Evolutionary conservation across 2,113 vertebrate genomes (phyloP).

Genomic region (Lathamus discolor): DNA sequence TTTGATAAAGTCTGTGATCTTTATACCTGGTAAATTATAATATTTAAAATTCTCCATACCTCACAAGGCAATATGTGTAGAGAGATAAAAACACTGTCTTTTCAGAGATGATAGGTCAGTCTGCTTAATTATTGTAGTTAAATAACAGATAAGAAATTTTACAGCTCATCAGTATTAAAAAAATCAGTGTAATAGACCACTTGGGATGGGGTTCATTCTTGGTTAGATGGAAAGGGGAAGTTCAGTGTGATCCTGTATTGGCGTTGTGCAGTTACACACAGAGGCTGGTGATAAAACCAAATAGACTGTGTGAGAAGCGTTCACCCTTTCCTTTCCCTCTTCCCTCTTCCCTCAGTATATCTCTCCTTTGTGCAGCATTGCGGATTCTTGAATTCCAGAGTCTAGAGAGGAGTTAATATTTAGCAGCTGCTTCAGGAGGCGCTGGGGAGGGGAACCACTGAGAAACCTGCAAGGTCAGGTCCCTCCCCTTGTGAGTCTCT

Average conservation of each 20-base stretch:
- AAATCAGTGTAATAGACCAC: background rate
- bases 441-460: background rate
- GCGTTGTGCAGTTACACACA: background rate
- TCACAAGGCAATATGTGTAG: background rate
- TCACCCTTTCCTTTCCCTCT: background rate
- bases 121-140: background rate
- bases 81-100: background rate
- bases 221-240: background rate
- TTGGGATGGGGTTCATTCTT: background rate
- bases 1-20: background rate
- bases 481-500: rapidly evolving
- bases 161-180: background rate
- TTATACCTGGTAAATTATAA: background rate
- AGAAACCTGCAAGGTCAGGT: background rate
- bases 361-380: background rate
- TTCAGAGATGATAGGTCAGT: background rate
- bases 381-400: background rate
- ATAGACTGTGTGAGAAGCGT: background rate
- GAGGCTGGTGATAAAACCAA: background rate
- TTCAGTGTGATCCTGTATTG: background rate
- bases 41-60: background rate
- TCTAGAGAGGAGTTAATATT: background rate
- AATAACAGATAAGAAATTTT: background rate
- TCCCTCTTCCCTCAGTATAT: background rate
- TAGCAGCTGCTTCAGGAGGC: background rate